Base-by-base conservation (phyloP, 2,888 invertebrate species). In the Diploptera punctata region DNA sequence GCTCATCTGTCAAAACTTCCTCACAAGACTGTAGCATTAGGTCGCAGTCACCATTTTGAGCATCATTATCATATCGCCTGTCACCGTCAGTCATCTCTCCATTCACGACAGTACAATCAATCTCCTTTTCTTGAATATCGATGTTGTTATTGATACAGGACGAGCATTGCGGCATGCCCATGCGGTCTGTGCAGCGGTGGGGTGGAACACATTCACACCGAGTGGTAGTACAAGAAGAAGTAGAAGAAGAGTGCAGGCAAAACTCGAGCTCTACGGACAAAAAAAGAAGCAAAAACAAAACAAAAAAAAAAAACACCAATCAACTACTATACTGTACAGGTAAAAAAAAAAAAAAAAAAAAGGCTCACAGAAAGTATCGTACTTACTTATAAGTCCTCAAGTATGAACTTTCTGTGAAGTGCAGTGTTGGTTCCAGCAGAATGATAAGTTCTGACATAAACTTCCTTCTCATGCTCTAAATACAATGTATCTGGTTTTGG, bases 181-280 rank as follows among this genome's bases (percentile, higher is more conserved):
- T 61, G 68, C 72, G 57, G 61, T 68, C 67, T 26, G 67, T 70
- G 70, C 62, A 49, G 47, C 61, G 18, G 54, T 33, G 65, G 44
- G 68, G 67, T 26, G 65, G 62, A 29, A 54, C 61, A 65, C 72
- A 73, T 16, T 62, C 43, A 69, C 68, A 68, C 33, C 65, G 69
- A 24, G 72, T 60, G 52, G 68, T 57, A 57, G 68, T 62, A 62
- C 62, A 68, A 33, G 68, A 72, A 68, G 72, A 54, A 69, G 72
- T 38, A 70, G 69, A 44, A 71, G 71, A 73, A 72, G 68, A 72
- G 72, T 73, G 74, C 54, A 74, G 71, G 74, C 74, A 74, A 74
- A 74, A 71, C 71, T 68, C 71, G 68, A 74, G 71, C 71, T 71
- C 74, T 74, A 74, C 71, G 71, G 71, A 74, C 74, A 74, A 71